Conservation (phyloP, 2,888 invertebrate genomes). For the Eutolmus rufibarbis region DNA sequence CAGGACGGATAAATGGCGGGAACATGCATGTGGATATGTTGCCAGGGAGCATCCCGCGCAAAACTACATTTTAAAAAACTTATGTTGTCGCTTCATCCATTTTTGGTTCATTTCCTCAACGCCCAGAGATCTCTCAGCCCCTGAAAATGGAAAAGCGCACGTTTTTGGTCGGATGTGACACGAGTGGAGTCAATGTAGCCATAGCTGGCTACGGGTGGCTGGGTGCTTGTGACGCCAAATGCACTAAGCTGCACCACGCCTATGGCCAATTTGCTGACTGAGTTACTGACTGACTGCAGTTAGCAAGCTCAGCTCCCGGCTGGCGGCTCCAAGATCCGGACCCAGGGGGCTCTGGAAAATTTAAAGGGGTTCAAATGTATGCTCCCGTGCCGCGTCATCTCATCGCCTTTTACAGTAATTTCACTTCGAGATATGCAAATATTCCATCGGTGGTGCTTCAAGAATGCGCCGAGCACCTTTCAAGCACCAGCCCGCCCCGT, state of each 20-base stretch:
- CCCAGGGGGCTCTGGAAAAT: too few species aligned
- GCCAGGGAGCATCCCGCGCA: background rate
- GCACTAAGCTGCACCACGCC: background rate
- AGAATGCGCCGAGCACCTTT: slow-evolving; percentile 10
- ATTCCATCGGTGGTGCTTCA: slow-evolving; percentile 13
- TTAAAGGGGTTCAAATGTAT: slow-evolving; percentile 16
- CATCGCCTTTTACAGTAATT: slow-evolving; percentile 40
- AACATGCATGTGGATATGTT: slow-evolving; percentile 26
- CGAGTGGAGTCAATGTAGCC: background rate
- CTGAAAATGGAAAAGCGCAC: background rate
- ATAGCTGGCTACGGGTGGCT: background rate
- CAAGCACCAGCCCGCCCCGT: background rate
- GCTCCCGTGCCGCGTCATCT: slow-evolving; percentile 4
- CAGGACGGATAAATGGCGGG: background rate
- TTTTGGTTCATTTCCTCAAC: slow-evolving; percentile 35
- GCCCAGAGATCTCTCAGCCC: background rate
- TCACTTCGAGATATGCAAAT: slow-evolving; percentile 35
- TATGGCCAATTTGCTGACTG: background rate
- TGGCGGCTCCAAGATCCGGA: background rate
- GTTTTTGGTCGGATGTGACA: background rate
- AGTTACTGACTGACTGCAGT: background rate
- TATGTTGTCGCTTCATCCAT: slow-evolving; percentile 1
- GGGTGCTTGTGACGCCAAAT: background rate
- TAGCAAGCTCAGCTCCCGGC: background rate
- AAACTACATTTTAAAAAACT: background rate